These are phyloP conservation scores for Caenorhabditis tropicalis DNA, from an alignment of 1,140 invertebrate genomes.

Conservation along the genomic window DNA sequence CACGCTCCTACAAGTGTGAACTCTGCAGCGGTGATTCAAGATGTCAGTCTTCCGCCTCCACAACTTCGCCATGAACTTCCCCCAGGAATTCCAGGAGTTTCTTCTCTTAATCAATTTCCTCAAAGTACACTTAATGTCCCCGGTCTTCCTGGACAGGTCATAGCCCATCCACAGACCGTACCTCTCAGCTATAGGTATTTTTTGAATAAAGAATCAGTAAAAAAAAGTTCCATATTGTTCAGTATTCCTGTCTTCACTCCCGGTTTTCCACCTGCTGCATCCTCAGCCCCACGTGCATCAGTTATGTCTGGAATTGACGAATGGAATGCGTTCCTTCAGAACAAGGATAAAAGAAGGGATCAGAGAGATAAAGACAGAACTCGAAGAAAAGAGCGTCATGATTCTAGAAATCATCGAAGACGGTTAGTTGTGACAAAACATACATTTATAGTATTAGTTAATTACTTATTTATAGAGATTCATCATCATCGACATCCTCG, in stretches of 20 bases:
- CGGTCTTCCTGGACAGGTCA: conserved; percentile 19
- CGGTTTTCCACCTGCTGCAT: not conserved
- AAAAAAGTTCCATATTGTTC: not conserved
- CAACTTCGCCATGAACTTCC: not conserved
- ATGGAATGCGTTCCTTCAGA: conserved; percentile 46
- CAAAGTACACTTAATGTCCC: not conserved
- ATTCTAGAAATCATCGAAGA: not conserved
- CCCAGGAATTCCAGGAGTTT: not conserved
- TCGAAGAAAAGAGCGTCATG: not conserved
- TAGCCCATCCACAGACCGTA: not conserved
- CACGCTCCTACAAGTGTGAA: not conserved
- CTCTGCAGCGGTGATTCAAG: not conserved
- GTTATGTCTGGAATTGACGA: not conserved
- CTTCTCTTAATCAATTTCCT: not conserved
- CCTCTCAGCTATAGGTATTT: not conserved
- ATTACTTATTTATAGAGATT: conserved; percentile 42
- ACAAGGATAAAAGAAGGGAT: conserved; percentile 21
- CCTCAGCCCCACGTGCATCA: not conserved
- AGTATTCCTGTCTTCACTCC: not conserved
- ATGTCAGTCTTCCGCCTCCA: conserved; percentile 9
- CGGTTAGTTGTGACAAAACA: not conserved
- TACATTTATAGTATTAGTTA: not conserved
- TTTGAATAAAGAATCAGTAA: too few relatives aligned
- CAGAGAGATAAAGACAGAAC: not conserved
- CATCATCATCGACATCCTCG: not conserved